Conservation (phyloP, 2,797 vertebrate genomes). For the Sebastes steindachneri region DNA sequence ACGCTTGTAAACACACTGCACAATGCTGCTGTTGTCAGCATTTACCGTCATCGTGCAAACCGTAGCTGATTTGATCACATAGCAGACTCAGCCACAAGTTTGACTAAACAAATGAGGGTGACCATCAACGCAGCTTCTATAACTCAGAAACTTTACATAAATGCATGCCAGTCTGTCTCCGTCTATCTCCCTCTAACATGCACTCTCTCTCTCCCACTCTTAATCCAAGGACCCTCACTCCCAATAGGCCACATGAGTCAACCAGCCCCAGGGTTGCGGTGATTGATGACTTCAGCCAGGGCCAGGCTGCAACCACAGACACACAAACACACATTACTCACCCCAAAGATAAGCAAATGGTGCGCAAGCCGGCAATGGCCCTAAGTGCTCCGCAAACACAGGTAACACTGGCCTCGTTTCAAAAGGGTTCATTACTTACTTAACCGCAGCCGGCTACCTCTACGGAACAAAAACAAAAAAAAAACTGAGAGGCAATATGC, state of each 20-base stretch:
- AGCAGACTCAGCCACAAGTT: slow-evolving; percentile 31
- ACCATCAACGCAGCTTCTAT: not conserved
- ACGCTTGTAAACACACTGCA: slow-evolving; percentile 25
- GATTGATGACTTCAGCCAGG: slow-evolving; percentile 77
- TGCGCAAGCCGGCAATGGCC: slow-evolving; percentile 62
- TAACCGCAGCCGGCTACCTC: slow-evolving; percentile 37
- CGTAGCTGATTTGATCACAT: slow-evolving; percentile 21
- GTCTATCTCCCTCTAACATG: not conserved
- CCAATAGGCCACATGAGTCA: slow-evolving; percentile 45
- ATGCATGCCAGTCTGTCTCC: not conserved
- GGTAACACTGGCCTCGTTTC: slow-evolving; percentile 67
- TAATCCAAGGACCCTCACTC: slow-evolving; percentile 39
- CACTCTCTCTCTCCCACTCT: not conserved
- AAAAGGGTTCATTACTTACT: slow-evolving; percentile 53
- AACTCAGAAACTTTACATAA: slow-evolving; percentile 26
- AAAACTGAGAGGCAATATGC: not conserved
- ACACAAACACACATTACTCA: slow-evolving; percentile 81
- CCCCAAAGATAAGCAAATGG: slow-evolving; percentile 82
- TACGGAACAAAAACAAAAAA: not conserved
- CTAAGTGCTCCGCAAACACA: slow-evolving; percentile 80
- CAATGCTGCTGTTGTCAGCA: slow-evolving; percentile 35
- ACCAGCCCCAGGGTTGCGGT: slow-evolving; percentile 61
- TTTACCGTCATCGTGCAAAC: slow-evolving; percentile 58
- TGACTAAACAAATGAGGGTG: slow-evolving; percentile 64
- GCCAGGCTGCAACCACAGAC: slow-evolving; percentile 74